Evolutionary conservation across 2,797 vertebrate species (phyloP), one percentile per base, ranked within the genome.

Genomic region (Rhinella marina): DNA sequence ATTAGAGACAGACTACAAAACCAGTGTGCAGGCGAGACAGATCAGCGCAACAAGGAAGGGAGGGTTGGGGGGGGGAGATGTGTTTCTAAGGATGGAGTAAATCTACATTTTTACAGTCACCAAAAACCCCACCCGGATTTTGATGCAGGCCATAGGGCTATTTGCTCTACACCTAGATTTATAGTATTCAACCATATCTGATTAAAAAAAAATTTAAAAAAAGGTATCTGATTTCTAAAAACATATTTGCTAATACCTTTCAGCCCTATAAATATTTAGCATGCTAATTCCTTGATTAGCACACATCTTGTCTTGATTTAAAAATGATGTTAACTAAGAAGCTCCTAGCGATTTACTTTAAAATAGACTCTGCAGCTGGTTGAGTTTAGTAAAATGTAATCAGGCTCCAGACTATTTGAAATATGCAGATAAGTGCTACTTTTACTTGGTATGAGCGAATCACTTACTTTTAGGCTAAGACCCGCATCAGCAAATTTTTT

Each of bases 311-410:
- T 61, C 23, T 59, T 61, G 32, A 75, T 77, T 61, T 87, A 23
- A 23, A n/a, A 23, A 82, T 81, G 7, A 29, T 59, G 7, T 57
- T 73, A 59, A 25, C 27, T 81, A 14, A 50, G 78, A 70, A 70
- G 52, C 78, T 25, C 29, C 9, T 17, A 73, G 86, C 21, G 56
- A 87, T 64, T 64, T 56, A 62, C 32, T 72, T 87, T 23, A 48
- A 82, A 80, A 82, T 79, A 83, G 32, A 66, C 7, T 13, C 16
- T 25, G 61, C 79, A 87, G 80, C 78, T 87, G 79, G 52, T 25
- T 21, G 21, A 77, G 57, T 87, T 66, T 76, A 82, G 68, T 75
- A 23, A 87, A 84, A 82, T 82, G 80, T 82, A 82, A 82, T 87
- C 59, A 83, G 72, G 57, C 72, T 77, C 54, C 62, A 82, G 75